A percentile compares a stretch with the other conserved stretches of the same genome.
These are phyloP conservation scores for Ruditapes philippinarum DNA, from an alignment of 1,140 invertebrate genomes.

Conservation along the genomic window DNA sequence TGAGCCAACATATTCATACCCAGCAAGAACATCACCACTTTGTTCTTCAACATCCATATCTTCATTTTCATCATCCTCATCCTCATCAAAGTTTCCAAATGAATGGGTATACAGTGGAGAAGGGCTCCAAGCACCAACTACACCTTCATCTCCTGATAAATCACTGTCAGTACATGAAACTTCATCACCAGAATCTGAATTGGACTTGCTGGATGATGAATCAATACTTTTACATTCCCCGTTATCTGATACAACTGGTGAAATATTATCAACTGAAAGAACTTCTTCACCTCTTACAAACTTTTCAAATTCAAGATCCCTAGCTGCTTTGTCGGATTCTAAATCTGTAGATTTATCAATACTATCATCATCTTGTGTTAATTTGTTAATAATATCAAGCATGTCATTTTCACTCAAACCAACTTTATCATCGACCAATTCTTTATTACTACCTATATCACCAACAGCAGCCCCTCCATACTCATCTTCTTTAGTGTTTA, in stretches of 20 bases:
- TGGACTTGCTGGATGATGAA: neutral
- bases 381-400: slow-evolving; percentile 50
- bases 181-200: slow-evolving; percentile 92
- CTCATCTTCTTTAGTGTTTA: neutral
- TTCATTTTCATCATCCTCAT: slow-evolving; percentile 36
- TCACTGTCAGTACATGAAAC: slow-evolving; percentile 92
- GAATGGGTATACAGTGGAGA: slow-evolving; percentile 36
- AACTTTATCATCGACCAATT: neutral
- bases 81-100: neutral
- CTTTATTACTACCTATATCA: neutral
- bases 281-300: slow-evolving; percentile 31
- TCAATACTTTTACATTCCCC: neutral
- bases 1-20: slow-evolving; percentile 24
- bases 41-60: slow-evolving; percentile 48
- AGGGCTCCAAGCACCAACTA: slow-evolving; percentile 83
- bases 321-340: neutral
- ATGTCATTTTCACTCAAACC: slow-evolving; percentile 50
- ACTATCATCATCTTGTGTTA: slow-evolving; percentile 56
- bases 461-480: neutral
- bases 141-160: slow-evolving; percentile 94
- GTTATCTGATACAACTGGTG: slow-evolving; percentile 26
- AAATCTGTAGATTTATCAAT: neutral
- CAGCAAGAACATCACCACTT: neutral
- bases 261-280: slow-evolving; percentile 27
- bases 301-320: neutral